Base-by-base conservation (phyloP, 1,140 invertebrate genomes). In the Hylaeus anthracinus region DNA sequence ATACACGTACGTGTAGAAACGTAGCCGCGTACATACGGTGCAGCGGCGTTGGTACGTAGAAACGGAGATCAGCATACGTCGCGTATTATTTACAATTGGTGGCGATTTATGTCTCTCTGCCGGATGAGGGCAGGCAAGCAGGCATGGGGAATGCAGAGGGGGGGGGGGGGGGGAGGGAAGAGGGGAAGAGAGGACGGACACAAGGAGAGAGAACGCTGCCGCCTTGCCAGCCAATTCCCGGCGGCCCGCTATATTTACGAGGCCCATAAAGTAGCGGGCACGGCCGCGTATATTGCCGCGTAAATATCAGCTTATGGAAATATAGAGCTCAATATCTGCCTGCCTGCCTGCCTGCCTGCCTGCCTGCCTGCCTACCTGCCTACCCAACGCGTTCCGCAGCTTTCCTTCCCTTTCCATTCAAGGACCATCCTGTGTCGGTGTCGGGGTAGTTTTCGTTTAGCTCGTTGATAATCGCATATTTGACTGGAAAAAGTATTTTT, bases 301-400 rank as follows among this genome's bases (percentile, higher is more conserved):
- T 94, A 94, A 94, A 94, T 94, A 93, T 93, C 91, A 94, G 92
- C 93, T 94, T 94, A 94, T 94, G 93, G 93, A 94, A 94, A 94
- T 94, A 93, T 93, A 94, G 93, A 93, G 93, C 93, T 93, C 93
- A 94, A 94, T 94, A 94, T 94, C 92, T 93, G 93, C 92, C 92
- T 90, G 90, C 87, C 88, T 83, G 73, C 83, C 67, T 70, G 26
- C 26, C 26, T 26, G 26, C 26, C 92, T 93, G 93, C 92, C 92
- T 90, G 90, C 87, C 88, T 83, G 75, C 76, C 77, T 84, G 67
- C 74, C 73, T 78, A 69, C 79, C 82, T 88, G 67, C 83, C 85
- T 86, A 86, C 85, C 84, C 76, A 75, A 83, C 85, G 84, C 81
- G 81, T 77, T 74, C 72, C 75, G 73, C 79, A 80, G 86, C 86